These are phyloP conservation scores for Alcis repandata DNA, from an alignment of 2,888 invertebrate genomes.

Conservation along the genomic window DNA sequence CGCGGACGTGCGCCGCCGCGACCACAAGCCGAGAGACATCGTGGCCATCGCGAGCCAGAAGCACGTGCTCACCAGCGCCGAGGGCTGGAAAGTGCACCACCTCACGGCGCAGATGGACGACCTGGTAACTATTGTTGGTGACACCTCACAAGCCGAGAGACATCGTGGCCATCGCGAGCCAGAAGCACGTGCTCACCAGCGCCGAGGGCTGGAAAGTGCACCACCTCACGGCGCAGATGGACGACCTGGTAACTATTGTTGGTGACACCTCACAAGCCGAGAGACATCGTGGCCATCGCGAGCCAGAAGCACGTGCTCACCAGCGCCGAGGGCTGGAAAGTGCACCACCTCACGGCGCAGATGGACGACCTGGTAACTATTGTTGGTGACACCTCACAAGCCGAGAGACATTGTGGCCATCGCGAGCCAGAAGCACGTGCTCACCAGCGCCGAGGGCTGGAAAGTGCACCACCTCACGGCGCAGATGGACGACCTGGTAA, in stretches of 20 bases:
- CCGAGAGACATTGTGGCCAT: too few species aligned
- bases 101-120: conserved; percentile 97
- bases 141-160: background rate
- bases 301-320: conserved; percentile 91
- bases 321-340: conserved; percentile 97
- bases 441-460: conserved; percentile 90
- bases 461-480: conserved; percentile 96
- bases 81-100: conserved; percentile 98
- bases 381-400: conserved; percentile 87
- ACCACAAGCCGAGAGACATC: conserved; percentile 91
- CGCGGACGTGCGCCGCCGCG: conserved; percentile 95
- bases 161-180: conserved; percentile 66
- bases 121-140: conserved; percentile 86
- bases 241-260: conserved; percentile 90
- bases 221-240: conserved; percentile 96
- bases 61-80: conserved; percentile 94
- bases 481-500: conserved; percentile 97
- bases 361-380: conserved; percentile 94
- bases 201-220: conserved; percentile 98
- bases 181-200: conserved; percentile 94
- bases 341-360: conserved; percentile 96
- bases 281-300: conserved; percentile 10
- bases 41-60: conserved; percentile 96
- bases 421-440: too few species aligned
- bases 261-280: background rate